Evolutionary conservation across 2,797 vertebrate genomes (phyloP), one percentile per base, ranked within the genome.

Genomic region (Mus minutoides): DNA sequence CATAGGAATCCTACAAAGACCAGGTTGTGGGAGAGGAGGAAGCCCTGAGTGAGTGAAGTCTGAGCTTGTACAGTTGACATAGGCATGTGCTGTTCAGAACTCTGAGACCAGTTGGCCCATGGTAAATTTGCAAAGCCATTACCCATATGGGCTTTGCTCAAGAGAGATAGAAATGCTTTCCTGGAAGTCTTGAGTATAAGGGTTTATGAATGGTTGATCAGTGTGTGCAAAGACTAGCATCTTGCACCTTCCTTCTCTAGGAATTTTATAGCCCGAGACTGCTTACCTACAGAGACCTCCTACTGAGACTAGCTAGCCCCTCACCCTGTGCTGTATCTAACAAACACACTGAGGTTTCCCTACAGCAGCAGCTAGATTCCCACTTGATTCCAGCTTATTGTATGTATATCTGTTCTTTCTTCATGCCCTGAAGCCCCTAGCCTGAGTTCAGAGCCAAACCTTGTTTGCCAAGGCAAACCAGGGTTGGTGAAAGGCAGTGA

Each of bases 401-500:
- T 46, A 46, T 29, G 40, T 46, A 46, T 76, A 26, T 76, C 76
- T 34, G 16, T 78, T 46, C 76, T 52, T 19, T 78, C 76, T 52
- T 52, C 46, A 34, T 78, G 10, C 29, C 76, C 29, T 78, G 19
- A 52, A 52, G 76, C 46, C 29, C 29, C 16, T 52, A 34, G 46
- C 46, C 76, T 21, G 29, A 29, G 29, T 52, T 78, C 49, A 31
- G 76, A 78, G 29, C 29, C 17, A 52, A 78, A 46, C 46, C 16
- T 77, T 77, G 46, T 29, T 29, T 22, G 9, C 46, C 14, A 49
- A 76, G 76, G 75, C 26, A 29, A 49, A 34, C 76, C 29, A 21
- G 43, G 46, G 31, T 83, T 40, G 73, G 76, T n/a, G 58, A 76
- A 71, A 92, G 93, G 92, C 93, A 97, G 79, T 79, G 75, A 49